A percentile compares a stretch with the other conserved stretches of the same genome.
phyloP scores from a whole-genome alignment of 1,140 invertebrate species.

The Meloidogyne hapla region DNA sequence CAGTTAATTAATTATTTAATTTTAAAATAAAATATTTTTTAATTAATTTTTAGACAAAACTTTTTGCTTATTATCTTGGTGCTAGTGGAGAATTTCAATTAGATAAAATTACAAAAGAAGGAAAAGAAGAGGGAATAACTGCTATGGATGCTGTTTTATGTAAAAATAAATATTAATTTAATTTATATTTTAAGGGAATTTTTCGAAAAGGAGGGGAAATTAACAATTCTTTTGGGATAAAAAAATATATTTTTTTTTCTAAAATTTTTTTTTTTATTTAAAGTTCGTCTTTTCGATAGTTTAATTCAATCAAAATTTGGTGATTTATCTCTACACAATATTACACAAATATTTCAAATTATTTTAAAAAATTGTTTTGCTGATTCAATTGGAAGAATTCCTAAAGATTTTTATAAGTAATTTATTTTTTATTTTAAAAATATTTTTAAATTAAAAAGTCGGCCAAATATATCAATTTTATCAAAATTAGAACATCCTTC shows the following conservation, averaged over 20 bases:
- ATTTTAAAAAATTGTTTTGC: conserved; percentile 22
- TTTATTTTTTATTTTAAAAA: not conserved
- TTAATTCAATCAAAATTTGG: conserved; percentile 24
- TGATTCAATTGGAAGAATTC: conserved; percentile 12
- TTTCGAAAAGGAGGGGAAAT: not conserved
- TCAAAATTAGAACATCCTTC: conserved; percentile 8
- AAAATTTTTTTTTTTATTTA: conserved; percentile 7
- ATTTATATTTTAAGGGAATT: too few species aligned
- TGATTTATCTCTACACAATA: conserved; percentile 20
- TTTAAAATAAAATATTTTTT: conserved; percentile 7
- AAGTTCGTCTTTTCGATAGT: conserved; percentile 27
- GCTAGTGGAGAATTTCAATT: conserved; percentile 28
- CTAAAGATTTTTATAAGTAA: conserved; percentile 25
- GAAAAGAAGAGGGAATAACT: conserved; percentile 10
- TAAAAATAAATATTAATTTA: too few species aligned
- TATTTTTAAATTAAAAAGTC: conserved; percentile 6
- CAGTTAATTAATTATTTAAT: conserved; percentile 22
- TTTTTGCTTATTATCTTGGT: conserved; percentile 31
- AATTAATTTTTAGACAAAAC: conserved; percentile 24
- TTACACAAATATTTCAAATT: conserved; percentile 23
- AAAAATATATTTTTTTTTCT: not conserved
- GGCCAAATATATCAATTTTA: not conserved
- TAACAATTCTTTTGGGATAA: too few species aligned
- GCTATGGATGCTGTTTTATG: conserved; percentile 22
- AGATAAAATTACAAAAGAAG: conserved; percentile 5